Conservation (phyloP, 2,113 vertebrate species). For the Xerus inauris region DNA sequence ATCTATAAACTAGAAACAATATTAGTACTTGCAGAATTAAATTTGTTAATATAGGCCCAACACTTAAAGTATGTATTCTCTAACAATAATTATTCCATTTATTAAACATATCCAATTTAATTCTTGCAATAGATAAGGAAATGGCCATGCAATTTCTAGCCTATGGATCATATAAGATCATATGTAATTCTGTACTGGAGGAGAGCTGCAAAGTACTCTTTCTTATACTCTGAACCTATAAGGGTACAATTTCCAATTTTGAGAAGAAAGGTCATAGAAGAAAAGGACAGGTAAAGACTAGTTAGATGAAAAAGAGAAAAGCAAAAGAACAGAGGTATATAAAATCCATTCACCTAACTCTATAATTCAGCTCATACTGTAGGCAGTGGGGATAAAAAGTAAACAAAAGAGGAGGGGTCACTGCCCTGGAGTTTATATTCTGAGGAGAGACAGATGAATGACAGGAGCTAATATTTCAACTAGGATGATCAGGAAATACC, state of each 20-base stretch:
- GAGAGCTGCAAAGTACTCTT: neutral
- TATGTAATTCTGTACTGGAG: neutral
- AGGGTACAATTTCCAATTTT: neutral
- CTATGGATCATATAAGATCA: neutral
- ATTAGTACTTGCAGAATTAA: neutral
- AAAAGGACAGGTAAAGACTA: neutral
- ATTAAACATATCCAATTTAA: constrained; percentile 10
- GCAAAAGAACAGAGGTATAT: neutral
- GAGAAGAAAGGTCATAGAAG: neutral
- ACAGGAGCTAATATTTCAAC: neutral
- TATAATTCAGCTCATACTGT: neutral
- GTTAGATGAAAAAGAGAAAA: neutral
- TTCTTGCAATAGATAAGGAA: constrained; percentile 12
- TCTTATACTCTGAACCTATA: neutral
- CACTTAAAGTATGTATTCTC: neutral
- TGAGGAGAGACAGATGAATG: neutral
- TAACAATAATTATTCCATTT: constrained; percentile 9
- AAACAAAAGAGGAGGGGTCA: neutral
- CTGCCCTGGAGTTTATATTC: neutral
- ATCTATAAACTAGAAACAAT: neutral
- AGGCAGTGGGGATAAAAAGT: neutral
- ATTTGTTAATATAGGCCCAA: neutral
- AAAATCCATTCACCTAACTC: neutral
- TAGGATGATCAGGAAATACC: neutral
- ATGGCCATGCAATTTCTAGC: neutral